These are phyloP conservation scores for Drosophila novamexicana DNA, from an alignment of 1,140 invertebrate species.

Conservation along the genomic window DNA sequence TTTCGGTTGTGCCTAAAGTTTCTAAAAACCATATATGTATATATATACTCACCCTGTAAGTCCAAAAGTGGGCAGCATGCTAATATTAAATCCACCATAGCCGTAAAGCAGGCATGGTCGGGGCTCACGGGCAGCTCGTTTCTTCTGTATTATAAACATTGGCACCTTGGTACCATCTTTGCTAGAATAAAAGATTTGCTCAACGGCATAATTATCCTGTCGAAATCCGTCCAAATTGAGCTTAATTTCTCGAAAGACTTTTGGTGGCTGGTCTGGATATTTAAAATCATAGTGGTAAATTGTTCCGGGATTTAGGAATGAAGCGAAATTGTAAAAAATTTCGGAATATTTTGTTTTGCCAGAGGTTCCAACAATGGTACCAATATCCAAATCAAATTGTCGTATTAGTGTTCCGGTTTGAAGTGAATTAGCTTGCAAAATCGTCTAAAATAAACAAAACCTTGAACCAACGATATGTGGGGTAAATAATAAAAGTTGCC, in stretches of 20 bases:
- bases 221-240: slow-evolving; percentile 94
- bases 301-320: slow-evolving; percentile 94
- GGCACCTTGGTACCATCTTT: slow-evolving; percentile 98
- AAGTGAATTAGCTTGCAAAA: slow-evolving; percentile 92
- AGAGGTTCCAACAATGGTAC: slow-evolving; percentile 93
- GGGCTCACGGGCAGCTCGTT: slow-evolving; percentile 87
- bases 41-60: slow-evolving; percentile 56
- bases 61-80: slow-evolving; percentile 92
- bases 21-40: neutral
- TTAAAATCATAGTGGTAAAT: slow-evolving; percentile 95
- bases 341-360: slow-evolving; percentile 94
- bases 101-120: slow-evolving; percentile 95
- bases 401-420: slow-evolving; percentile 89
- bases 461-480: neutral
- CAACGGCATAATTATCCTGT: slow-evolving; percentile 91
- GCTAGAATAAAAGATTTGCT: slow-evolving; percentile 97
- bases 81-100: slow-evolving; percentile 99
- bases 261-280: slow-evolving; percentile 87
- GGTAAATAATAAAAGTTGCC: slow-evolving; percentile 1
- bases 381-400: slow-evolving; percentile 93
- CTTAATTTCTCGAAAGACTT: slow-evolving; percentile 87
- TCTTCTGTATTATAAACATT: slow-evolving; percentile 97
- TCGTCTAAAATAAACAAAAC: slow-evolving; percentile 87
- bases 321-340: slow-evolving; percentile 97
- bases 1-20: neutral